phyloP scores from a whole-genome alignment of 2,113 vertebrate species.

The Festucalex cinctus region DNA sequence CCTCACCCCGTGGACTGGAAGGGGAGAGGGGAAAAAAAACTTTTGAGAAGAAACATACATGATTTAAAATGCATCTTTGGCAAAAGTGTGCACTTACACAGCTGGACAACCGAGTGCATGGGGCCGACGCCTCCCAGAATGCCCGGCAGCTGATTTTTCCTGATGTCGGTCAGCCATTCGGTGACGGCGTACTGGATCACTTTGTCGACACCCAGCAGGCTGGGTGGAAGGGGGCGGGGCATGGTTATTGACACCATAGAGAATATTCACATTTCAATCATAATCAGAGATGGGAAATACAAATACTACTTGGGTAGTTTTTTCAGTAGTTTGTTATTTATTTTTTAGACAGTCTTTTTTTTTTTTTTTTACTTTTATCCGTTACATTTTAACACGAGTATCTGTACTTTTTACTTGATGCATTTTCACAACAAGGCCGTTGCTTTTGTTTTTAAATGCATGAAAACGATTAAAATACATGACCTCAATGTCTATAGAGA shows the following conservation, averaged over 20 bases:
- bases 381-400: no score
- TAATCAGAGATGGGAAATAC: no score
- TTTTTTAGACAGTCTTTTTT: no score
- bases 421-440: no score
- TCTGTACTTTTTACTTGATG: no score
- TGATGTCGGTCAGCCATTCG: conserved; percentile 88
- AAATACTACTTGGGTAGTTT: no score
- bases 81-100: conserved; percentile 75
- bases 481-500: no score
- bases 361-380: no score
- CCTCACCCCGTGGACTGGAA: conserved; percentile 84
- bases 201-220: conserved; percentile 87
- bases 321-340: no score
- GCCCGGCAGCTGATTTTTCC: conserved; percentile 88
- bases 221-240: conserved; percentile 52
- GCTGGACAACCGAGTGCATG: conserved; percentile 91
- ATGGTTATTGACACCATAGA: not conserved
- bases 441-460: no score
- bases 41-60: not conserved
- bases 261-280: no score
- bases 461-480: no score
- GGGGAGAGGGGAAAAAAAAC: not conserved
- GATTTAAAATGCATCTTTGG: not conserved
- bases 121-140: conserved; percentile 90
- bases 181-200: conserved; percentile 87